Conservation (phyloP, 2,888 invertebrate species). For the Philonicus albiceps region DNA sequence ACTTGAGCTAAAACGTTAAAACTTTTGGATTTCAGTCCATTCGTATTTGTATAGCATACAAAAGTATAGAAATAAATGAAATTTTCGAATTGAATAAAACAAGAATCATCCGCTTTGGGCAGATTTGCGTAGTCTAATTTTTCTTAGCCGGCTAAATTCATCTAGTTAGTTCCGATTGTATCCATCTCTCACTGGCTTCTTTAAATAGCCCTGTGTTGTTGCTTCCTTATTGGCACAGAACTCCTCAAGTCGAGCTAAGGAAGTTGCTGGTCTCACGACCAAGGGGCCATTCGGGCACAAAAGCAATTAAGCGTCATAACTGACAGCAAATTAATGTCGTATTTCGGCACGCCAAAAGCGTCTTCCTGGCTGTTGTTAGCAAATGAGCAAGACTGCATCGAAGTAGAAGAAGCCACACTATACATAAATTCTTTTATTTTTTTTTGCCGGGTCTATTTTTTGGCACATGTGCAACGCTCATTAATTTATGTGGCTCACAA, state of each 20-base stretch:
- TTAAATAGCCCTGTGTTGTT: not conserved
- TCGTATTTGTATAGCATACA: too few relatives aligned
- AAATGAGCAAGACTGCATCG: not conserved
- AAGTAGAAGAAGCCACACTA: not conserved
- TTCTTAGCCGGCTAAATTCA: not conserved
- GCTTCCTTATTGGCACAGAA: not conserved
- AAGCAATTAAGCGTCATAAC: slow-evolving; percentile 5
- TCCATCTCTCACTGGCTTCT: not conserved
- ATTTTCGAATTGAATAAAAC: not conserved
- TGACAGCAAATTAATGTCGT: slow-evolving; percentile 14
- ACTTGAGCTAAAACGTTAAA: too few relatives aligned
- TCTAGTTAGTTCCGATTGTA: not conserved
- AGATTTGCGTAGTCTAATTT: not conserved
- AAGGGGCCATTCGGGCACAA: not conserved
- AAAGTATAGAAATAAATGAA: not conserved
- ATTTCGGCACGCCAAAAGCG: not conserved
- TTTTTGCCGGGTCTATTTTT: not conserved
- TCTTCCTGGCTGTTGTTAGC: not conserved
- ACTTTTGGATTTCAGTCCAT: too few relatives aligned
- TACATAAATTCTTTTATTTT: not conserved
- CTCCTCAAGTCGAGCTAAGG: not conserved
- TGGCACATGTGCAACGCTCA: slow-evolving; percentile 22
- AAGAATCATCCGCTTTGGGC: not conserved
- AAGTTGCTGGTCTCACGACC: not conserved
- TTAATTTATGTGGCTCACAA: slow-evolving; percentile 24